These are phyloP conservation scores for Heteromurus nitidus DNA, from an alignment of 2,888 invertebrate genomes.

Conservation along the genomic window DNA sequence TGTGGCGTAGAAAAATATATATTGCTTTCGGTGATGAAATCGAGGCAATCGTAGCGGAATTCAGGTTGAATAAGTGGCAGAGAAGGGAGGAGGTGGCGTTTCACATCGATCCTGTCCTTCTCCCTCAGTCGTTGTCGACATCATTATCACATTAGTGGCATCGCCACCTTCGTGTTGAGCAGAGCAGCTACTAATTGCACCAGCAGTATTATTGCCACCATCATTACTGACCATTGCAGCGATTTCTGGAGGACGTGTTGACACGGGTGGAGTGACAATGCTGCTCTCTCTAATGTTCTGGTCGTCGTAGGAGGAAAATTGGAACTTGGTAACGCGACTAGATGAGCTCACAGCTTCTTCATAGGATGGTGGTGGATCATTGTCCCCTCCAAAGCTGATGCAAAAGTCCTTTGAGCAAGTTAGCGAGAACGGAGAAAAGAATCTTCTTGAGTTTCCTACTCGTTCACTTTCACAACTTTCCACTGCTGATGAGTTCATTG, in stretches of 20 bases:
- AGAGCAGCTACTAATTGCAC: too few species aligned
- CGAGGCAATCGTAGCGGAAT: too few species aligned
- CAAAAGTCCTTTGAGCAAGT: constrained; percentile 38
- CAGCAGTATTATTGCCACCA: too few species aligned
- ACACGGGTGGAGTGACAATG: background rate
- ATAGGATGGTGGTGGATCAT: constrained; percentile 61
- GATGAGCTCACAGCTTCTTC: constrained; percentile 57
- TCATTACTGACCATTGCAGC: background rate
- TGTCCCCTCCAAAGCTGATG: constrained; percentile 29
- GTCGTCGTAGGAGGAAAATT: constrained; percentile 42
- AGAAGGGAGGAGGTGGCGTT: background rate
- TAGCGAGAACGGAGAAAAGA: constrained; percentile 23
- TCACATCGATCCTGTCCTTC: background rate
- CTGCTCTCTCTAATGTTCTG: background rate
- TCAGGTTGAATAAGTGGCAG: background rate
- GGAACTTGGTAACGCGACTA: constrained; percentile 28
- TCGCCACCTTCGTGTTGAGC: background rate
- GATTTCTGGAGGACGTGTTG: background rate
- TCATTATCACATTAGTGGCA: background rate
- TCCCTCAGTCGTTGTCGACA: background rate
- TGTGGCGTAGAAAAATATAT: background rate
- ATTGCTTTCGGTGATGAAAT: background rate
- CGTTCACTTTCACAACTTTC: background rate
- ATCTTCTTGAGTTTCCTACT: background rate
- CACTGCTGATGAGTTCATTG: background rate